A percentile compares a stretch with the other conserved stretches of the same genome.
These are phyloP conservation scores for Metridium senile DNA, from an alignment of 92 coral and sea anemone genomes.

Conservation along the genomic window DNA sequence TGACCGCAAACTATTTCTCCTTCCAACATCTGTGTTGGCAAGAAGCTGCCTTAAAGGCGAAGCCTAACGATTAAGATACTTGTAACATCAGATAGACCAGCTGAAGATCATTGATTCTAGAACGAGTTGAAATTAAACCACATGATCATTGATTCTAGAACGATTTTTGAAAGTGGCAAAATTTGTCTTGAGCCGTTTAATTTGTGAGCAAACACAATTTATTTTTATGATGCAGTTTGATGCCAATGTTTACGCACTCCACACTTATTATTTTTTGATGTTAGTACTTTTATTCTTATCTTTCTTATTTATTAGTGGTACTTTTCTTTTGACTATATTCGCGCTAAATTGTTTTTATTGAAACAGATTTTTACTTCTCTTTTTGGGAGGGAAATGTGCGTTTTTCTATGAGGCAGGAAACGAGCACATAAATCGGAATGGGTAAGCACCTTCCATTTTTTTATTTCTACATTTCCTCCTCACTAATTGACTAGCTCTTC, in stretches of 20 bases:
- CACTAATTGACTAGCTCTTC: slow-evolving; percentile 77
- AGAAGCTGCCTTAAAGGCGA: slow-evolving; percentile 15
- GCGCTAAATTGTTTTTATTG: neutral
- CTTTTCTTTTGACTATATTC: neutral
- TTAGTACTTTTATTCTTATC: neutral
- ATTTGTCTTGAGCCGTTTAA: neutral
- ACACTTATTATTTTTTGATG: slow-evolving; percentile 11
- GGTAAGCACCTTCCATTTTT: slow-evolving; percentile 56
- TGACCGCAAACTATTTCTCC: slow-evolving; percentile 1
- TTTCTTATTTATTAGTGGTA: neutral
- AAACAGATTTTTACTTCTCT: neutral
- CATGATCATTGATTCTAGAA: neutral
- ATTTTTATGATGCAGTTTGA: slow-evolving; percentile 16
- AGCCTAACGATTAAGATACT: slow-evolving; percentile 12
- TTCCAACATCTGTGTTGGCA: slow-evolving; percentile 5
- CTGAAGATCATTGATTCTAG: slow-evolving; percentile 1
- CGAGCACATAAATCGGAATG: slow-evolving; percentile 66
- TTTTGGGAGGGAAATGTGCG: neutral
- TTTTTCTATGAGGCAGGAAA: slow-evolving; percentile 5
- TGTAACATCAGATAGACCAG: neutral
- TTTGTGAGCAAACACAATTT: slow-evolving; percentile 3
- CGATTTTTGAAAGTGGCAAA: neutral
- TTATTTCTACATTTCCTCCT: slow-evolving; percentile 51
- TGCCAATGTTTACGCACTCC: neutral
- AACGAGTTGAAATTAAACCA: no score